A percentile compares a stretch with the other conserved stretches of the same genome.
These are phyloP conservation scores for Montipora capitata DNA, from an alignment of 92 coral and sea anemone genomes.

Conservation along the genomic window DNA sequence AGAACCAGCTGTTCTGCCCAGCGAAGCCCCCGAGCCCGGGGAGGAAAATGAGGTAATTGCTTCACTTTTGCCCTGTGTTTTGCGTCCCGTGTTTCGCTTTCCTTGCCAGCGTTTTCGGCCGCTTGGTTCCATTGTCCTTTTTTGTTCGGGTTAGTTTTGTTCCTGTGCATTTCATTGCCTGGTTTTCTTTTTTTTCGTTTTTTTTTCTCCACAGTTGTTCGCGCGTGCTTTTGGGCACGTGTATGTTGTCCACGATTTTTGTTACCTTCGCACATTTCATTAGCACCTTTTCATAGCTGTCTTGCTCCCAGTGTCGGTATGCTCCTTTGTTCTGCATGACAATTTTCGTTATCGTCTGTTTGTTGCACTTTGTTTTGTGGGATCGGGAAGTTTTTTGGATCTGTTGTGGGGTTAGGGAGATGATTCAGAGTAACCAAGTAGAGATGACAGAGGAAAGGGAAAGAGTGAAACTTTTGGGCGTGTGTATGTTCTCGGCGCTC, in stretches of 20 bases:
- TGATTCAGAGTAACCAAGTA: not conserved
- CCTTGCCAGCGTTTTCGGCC: slow-evolving; percentile 3
- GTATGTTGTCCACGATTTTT: slow-evolving; percentile 5
- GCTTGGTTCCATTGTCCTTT: slow-evolving; percentile 1
- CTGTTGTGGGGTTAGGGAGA: not conserved
- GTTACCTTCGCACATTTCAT: slow-evolving; percentile 1
- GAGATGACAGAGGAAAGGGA: not conserved
- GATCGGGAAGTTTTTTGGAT: not conserved
- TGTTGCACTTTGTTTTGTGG: not conserved
- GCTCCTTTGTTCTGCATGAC: slow-evolving; percentile 19
- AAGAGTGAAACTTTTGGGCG: not conserved
- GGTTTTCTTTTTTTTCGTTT: not conserved
- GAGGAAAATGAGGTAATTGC: slow-evolving; percentile 5
- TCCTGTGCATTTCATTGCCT: not conserved
- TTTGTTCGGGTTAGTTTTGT: not conserved
- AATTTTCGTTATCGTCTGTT: too few relatives aligned
- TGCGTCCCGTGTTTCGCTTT: slow-evolving; percentile 6
- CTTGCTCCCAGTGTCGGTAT: slow-evolving; percentile 2
- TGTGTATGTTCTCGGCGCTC: not conserved
- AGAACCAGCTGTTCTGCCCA: slow-evolving; percentile 1
- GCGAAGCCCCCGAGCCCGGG: slow-evolving; percentile 7
- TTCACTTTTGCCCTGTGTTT: slow-evolving; percentile 13
- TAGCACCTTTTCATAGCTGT: not conserved
- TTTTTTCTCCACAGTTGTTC: not conserved
- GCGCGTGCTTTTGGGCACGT: not conserved